Conservation (phyloP, 2,797 vertebrate species). For the Furcifer pardalis region DNA sequence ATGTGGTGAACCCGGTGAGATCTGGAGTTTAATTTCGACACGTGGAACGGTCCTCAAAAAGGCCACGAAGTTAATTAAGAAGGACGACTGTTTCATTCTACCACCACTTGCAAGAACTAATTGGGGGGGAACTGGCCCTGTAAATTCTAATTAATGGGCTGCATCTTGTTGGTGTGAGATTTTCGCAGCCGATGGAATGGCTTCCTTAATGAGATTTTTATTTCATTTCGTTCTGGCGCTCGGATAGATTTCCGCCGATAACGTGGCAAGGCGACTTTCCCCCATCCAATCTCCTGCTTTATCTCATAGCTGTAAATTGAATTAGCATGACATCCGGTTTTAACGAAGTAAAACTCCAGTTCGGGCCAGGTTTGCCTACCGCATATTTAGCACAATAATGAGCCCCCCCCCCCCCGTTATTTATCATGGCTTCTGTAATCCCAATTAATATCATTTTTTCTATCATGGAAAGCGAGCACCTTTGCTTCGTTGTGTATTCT, state of each 20-base stretch:
- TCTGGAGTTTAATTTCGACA: no score
- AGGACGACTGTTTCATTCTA: no score
- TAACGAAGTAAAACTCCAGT: rapidly evolving
- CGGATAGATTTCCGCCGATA: background rate
- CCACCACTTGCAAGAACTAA: background rate
- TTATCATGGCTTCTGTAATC: background rate
- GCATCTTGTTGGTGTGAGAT: background rate
- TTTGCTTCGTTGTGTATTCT: background rate
- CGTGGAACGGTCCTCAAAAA: no score
- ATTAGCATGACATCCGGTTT: background rate
- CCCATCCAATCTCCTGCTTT: background rate
- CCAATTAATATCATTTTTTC: no score
- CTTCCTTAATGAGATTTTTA: conserved; percentile 11
- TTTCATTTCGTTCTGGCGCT: rapidly evolving
- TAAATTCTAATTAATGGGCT: background rate
- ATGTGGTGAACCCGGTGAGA: no score
- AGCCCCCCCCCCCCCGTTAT: no score
- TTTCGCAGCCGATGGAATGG: conserved; percentile 22
- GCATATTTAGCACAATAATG: background rate
- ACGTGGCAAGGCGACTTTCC: no score
- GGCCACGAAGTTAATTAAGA: no score
- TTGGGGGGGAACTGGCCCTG: background rate
- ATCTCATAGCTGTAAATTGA: background rate
- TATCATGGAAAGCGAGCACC: background rate
- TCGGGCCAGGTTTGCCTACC: background rate